Base-by-base conservation (phyloP, 2,888 invertebrate genomes). In the Clostera curtula region DNA sequence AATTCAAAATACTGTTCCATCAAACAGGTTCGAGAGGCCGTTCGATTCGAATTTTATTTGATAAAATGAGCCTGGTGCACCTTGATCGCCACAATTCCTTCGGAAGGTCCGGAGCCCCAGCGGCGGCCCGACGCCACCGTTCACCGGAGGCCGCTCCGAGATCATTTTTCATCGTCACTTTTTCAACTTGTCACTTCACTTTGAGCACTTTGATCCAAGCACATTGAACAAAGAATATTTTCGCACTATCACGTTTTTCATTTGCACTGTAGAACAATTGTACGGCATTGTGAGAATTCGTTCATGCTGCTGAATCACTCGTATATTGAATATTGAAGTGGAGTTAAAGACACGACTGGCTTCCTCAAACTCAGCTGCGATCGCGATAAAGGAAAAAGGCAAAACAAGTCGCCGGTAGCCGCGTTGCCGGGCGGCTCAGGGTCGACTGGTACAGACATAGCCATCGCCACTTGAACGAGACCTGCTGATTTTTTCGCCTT, bases 21-120 rank as follows among this genome's bases (percentile, higher is more conserved):
- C 32, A 28, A 44, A 57, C 45, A 44, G 29, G 49, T 46, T 43
- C 26, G 45, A 41, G 31, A 18, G 26, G 36, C 33, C 34, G 31
- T 39, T 32, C 43, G 31, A 37, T 33, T 50, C 36, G 33, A 43
- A 37, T 47, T 33, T 34, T 34, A 36, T 36, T 40, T 43, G 50
- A 31, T 41, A 44, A 43, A 43, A 40, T 47, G 34, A 55, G 54
- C 55, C 53, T 61, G 56, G 45, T 64, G 62, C 68, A 85, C 85
- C 85, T 85, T 84, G 83, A 61, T 88, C 88, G 54, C 87, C 88
- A 47, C 86, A 84, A 57, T 86, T 85, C 56, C 85, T 72, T 47
- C 87, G 76, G 29, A 85, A 80, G 49, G 82, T 85, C 57, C 82
- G 68, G 36, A 80, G 80, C 64, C 79, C 74, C 49, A 75, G 71